Evolutionary conservation across 2,113 vertebrate genomes (phyloP).

Genomic region (Semicossyphus pulcher): DNA sequence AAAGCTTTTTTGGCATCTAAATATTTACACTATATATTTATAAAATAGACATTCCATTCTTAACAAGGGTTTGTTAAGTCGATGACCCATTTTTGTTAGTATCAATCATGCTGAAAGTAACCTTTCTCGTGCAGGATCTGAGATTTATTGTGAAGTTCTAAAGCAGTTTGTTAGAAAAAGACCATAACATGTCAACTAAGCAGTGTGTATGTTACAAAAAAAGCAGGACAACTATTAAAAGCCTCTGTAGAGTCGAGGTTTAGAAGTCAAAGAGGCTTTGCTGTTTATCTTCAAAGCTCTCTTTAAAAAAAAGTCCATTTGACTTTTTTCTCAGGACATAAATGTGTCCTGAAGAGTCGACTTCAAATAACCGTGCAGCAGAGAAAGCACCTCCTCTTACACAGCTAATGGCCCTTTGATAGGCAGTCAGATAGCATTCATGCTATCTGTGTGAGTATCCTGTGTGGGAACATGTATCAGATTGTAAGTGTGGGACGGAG

Average conservation of each 20-base stretch:
- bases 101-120: neutral
- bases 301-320: conserved; percentile 39
- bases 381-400: conserved; percentile 26
- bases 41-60: conserved; percentile 27
- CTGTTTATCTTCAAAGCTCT: conserved; percentile 46
- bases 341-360: conserved; percentile 25
- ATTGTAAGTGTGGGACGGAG: conserved; percentile 27
- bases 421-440: conserved; percentile 41
- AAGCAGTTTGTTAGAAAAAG: conserved; percentile 32
- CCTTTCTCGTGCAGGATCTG: neutral
- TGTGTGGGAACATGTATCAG: conserved; percentile 50
- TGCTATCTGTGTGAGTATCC: conserved; percentile 32
- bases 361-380: conserved; percentile 46
- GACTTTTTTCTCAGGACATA: conserved; percentile 44
- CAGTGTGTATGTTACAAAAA: neutral
- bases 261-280: conserved; percentile 17
- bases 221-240: conserved; percentile 8
- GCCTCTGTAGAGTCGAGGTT: conserved; percentile 11
- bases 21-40: conserved; percentile 49
- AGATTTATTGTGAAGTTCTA: conserved; percentile 48
- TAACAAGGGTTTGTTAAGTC: conserved; percentile 18
- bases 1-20: conserved; percentile 12
- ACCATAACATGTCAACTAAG: conserved; percentile 1
- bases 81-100: neutral
- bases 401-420: conserved; percentile 64